These are phyloP conservation scores for Pantala flavescens DNA, from an alignment of 1,140 invertebrate species.

Conservation along the genomic window DNA sequence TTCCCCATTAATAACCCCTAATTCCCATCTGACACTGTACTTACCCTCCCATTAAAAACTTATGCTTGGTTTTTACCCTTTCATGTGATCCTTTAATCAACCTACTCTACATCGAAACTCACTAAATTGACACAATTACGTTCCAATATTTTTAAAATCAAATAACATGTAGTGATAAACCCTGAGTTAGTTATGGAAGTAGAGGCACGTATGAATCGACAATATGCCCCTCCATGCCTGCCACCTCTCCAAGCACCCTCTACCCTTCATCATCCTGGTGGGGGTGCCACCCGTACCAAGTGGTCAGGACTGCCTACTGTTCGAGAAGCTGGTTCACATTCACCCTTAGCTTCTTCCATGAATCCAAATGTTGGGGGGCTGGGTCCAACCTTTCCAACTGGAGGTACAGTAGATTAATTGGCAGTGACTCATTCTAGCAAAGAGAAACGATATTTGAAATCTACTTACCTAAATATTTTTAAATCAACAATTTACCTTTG, in stretches of 20 bases:
- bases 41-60: no score
- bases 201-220: constrained; percentile 76
- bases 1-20: constrained; percentile 18
- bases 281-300: constrained; percentile 27
- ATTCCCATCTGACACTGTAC: background rate
- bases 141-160: constrained; percentile 19
- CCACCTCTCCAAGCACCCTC: constrained; percentile 32
- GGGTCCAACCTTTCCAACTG: background rate
- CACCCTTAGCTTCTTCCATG: background rate
- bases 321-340: constrained; percentile 19
- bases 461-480: no score
- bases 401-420: background rate
- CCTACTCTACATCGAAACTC: constrained; percentile 21
- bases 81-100: background rate
- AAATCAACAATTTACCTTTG: no score
- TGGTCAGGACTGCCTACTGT: constrained; percentile 24
- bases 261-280: constrained; percentile 25
- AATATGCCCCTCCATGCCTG: constrained; percentile 59
- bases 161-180: constrained; percentile 56
- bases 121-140: constrained; percentile 21
- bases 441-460: no score
- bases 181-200: constrained; percentile 77
- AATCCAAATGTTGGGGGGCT: background rate
- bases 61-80: no score
- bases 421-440: no score